Percentiles rank a stretch among this genome's conserved stretches.
Conservation (phyloP, 2,113 vertebrate species). For the Carassius gibelio region DNA sequence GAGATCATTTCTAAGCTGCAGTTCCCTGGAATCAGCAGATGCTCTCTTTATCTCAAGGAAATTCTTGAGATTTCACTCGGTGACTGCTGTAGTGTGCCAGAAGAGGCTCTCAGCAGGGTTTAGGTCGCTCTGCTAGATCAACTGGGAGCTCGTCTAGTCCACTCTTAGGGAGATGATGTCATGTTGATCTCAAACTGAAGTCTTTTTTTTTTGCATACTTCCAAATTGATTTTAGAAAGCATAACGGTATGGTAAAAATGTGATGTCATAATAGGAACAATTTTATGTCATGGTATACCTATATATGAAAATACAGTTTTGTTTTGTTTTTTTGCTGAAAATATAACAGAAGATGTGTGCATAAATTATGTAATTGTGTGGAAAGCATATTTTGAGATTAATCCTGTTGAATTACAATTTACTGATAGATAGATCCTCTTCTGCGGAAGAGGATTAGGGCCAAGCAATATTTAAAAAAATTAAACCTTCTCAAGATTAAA, state of each 20-base stretch:
- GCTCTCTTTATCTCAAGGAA: neutral
- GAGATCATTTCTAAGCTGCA: neutral
- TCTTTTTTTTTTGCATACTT: too few species aligned
- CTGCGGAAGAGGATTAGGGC: too few species aligned
- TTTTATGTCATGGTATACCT: neutral
- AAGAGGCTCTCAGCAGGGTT: slow-evolving; percentile 8
- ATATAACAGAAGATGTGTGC: too few species aligned
- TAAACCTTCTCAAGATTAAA: too few species aligned
- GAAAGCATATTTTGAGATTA: too few species aligned
- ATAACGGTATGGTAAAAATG: neutral
- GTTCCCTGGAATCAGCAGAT: neutral
- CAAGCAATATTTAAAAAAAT: too few species aligned
- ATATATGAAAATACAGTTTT: neutral
- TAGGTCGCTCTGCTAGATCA: neutral
- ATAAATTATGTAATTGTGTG: too few species aligned
- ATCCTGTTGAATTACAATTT: too few species aligned
- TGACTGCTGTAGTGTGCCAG: slow-evolving; percentile 57
- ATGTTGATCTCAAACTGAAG: too few species aligned
- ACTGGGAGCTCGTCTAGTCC: slow-evolving; percentile 48
- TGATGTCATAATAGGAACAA: neutral
- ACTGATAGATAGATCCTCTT: too few species aligned
- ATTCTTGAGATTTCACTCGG: slow-evolving; percentile 57
- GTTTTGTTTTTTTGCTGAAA: too few species aligned
- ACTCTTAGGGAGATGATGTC: slow-evolving; percentile 55
- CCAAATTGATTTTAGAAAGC: neutral